Conservation (phyloP, 35 echinoderm and acorn worm species). For the Apostichopus parvimensis region DNA sequence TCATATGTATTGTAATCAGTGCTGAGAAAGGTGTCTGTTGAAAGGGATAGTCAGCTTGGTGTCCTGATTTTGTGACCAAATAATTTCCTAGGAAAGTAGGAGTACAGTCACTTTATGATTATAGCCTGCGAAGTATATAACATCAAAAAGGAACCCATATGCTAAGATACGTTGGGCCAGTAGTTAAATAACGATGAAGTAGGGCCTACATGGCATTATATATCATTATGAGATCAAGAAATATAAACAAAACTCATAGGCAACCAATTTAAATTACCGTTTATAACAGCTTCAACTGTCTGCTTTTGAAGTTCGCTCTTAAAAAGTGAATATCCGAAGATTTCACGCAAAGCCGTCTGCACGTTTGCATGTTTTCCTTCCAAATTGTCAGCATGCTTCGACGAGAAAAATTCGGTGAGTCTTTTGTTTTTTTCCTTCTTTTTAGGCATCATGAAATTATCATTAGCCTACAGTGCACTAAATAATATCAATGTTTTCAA, state of each 20-base stretch:
- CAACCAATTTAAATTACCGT: slow-evolving; percentile 31
- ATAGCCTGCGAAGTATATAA: no score
- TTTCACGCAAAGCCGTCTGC: slow-evolving; percentile 21
- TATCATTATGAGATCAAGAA: no score
- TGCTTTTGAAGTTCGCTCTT: slow-evolving; percentile 40
- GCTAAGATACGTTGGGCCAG: no score
- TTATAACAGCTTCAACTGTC: slow-evolving; percentile 37
- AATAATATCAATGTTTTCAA: neutral
- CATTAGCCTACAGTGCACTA: neutral
- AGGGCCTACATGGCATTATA: no score
- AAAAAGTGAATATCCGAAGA: slow-evolving; percentile 32
- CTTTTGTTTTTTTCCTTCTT: slow-evolving; percentile 8
- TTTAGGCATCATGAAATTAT: neutral
- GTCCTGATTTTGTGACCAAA: no score
- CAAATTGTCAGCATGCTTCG: neutral
- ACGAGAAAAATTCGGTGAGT: slow-evolving; percentile 23
- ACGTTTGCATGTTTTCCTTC: neutral
- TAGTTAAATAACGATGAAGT: no score
- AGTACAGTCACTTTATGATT: no score
- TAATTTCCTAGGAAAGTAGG: no score
- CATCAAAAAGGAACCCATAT: no score
- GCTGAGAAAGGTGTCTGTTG: no score
- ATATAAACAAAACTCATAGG: neutral
- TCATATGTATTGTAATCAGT: no score
- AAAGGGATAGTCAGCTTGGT: no score